Evolutionary conservation across 2,113 vertebrate genomes (phyloP).

Genomic region (Corydoras maculifer): DNA sequence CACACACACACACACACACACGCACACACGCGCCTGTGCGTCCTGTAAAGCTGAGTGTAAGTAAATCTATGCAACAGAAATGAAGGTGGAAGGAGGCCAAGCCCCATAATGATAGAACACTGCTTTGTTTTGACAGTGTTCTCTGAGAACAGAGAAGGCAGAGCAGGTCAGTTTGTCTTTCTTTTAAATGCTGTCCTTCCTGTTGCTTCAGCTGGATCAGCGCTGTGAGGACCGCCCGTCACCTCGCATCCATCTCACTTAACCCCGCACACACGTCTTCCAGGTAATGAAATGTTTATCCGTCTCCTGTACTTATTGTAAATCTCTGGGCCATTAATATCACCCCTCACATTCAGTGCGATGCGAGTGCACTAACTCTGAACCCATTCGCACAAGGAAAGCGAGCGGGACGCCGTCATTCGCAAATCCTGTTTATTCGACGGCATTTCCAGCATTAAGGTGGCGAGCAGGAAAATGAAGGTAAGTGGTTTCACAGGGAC

Average conservation of each 20-base stretch:
- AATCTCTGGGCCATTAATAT: slow-evolving; percentile 9
- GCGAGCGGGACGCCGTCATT: slow-evolving; percentile 30
- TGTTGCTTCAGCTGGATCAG: slow-evolving; percentile 42
- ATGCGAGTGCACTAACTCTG: not conserved
- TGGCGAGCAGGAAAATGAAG: slow-evolving; percentile 36
- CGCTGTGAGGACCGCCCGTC: slow-evolving; percentile 22
- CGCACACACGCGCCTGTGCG: too few species aligned
- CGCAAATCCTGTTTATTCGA: slow-evolving; percentile 32
- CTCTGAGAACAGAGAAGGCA: slow-evolving; percentile 6
- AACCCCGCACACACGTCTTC: slow-evolving; percentile 10
- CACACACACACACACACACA: too few species aligned
- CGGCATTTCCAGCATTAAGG: slow-evolving; percentile 39
- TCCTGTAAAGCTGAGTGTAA: too few species aligned
- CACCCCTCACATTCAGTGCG: slow-evolving; percentile 2
- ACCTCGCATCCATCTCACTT: slow-evolving; percentile 24
- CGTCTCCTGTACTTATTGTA: not conserved
- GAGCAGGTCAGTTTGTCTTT: slow-evolving; percentile 40
- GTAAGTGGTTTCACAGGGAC: slow-evolving; percentile 46
- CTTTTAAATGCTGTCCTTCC: slow-evolving; percentile 32
- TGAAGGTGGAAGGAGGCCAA: too few species aligned
- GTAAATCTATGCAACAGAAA: too few species aligned
- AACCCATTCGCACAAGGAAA: slow-evolving; percentile 19
- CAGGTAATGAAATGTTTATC: slow-evolving; percentile 14
- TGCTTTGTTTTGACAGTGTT: too few species aligned
- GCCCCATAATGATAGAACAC: too few species aligned